Percentiles rank a stretch among this genome's conserved stretches.
Evolutionary conservation across 2,113 vertebrate genomes (phyloP).

Genomic region (Maylandia zebra): DNA sequence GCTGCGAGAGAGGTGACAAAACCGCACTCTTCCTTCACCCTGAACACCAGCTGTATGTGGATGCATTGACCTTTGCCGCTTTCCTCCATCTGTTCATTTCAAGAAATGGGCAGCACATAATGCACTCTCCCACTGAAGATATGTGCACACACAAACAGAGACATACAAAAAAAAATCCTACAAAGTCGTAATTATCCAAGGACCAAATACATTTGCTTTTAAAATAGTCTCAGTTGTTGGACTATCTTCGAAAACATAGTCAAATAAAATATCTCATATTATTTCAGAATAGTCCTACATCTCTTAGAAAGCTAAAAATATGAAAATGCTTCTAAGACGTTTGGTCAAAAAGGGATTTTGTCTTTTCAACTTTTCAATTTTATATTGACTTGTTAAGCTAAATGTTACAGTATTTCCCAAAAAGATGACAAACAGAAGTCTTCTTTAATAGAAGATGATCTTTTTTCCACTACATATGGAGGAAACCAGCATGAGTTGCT

Average conservation of each 20-base stretch:
- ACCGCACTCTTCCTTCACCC: not conserved
- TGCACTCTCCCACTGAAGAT: not conserved
- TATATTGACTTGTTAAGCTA: not conserved
- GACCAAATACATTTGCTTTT: not conserved
- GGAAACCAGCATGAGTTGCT: not conserved
- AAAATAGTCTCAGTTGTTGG: not conserved
- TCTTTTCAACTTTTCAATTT: not conserved
- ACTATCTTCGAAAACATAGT: fast-evolving
- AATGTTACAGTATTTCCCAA: not conserved
- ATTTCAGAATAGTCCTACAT: fast-evolving
- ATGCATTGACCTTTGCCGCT: not conserved
- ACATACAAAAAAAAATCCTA: not conserved
- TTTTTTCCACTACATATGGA: not conserved
- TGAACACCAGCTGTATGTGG: not conserved
- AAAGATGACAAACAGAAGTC: not conserved
- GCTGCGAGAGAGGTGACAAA: slow-evolving; percentile 13
- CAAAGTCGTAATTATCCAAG: not conserved
- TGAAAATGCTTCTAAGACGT: not conserved
- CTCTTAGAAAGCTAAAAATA: not conserved
- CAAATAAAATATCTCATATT: not conserved
- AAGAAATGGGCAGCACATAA: not conserved
- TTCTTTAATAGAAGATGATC: not conserved
- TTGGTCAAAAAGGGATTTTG: not conserved
- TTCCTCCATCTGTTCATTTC: not conserved
- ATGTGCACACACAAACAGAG: not conserved